A percentile compares a stretch with the other conserved stretches of the same genome.
These are phyloP conservation scores for Bombycilla garrulus DNA, from an alignment of 2,113 vertebrate genomes.

Conservation along the genomic window DNA sequence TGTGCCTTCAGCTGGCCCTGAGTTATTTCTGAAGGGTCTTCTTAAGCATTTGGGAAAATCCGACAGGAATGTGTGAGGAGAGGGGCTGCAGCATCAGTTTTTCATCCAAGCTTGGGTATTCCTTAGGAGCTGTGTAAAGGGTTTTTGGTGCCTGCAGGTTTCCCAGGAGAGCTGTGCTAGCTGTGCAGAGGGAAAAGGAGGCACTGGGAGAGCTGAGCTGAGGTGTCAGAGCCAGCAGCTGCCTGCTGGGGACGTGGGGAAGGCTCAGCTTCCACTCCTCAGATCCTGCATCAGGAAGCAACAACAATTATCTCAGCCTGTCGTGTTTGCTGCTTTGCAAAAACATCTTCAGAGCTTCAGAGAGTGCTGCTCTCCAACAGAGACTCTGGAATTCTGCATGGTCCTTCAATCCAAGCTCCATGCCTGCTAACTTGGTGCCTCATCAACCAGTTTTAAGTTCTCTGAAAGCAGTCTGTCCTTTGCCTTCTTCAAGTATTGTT, in stretches of 20 bases:
- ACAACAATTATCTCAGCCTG: neutral
- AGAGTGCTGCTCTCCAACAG: neutral
- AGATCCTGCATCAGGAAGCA: slow-evolving; percentile 2
- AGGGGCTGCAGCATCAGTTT: neutral
- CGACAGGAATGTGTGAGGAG: fast-evolving
- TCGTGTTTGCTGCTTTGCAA: neutral
- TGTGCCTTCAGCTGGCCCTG: neutral
- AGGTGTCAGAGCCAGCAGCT: neutral
- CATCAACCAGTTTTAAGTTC: neutral
- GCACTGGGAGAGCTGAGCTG: neutral
- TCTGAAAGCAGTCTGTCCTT: neutral
- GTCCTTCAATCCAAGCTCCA: neutral
- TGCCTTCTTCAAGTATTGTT: neutral
- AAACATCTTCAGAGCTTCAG: neutral
- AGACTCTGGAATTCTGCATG: neutral
- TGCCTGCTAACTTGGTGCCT: neutral
- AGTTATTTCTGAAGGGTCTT: neutral
- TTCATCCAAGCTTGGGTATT: neutral
- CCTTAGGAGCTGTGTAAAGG: neutral
- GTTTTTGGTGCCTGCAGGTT: neutral
- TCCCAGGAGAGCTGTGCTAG: neutral
- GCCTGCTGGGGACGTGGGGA: neutral
- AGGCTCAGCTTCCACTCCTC: neutral
- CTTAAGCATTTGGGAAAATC: neutral
- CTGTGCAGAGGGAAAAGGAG: neutral